Percentiles rank a stretch among this genome's conserved stretches.
phyloP scores from a whole-genome alignment of 2,113 vertebrate genomes.

The Acanthochromis polyacanthus region DNA sequence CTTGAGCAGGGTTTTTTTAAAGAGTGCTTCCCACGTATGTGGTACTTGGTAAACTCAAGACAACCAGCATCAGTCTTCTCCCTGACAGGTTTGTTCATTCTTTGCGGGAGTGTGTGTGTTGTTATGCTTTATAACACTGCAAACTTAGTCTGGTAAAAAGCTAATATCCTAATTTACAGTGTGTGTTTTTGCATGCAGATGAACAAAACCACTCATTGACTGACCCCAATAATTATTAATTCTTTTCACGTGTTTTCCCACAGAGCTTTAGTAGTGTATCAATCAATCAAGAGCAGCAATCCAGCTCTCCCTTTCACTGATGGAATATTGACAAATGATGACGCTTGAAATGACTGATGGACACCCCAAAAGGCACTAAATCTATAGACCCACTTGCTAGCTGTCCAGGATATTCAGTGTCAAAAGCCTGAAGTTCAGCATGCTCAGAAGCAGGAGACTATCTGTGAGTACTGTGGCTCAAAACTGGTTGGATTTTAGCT shows the following conservation, averaged over 20 bases:
- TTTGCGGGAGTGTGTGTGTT: neutral
- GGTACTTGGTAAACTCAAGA: too few relatives aligned
- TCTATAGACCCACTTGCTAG: slow-evolving; percentile 70
- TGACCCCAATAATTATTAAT: slow-evolving; percentile 21
- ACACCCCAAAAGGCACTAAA: slow-evolving; percentile 55
- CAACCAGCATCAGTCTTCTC: too few relatives aligned
- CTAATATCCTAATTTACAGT: neutral
- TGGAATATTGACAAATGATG: slow-evolving; percentile 73
- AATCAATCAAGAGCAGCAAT: slow-evolving; percentile 66
- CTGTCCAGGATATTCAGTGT: slow-evolving; percentile 54
- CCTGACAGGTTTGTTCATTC: too few relatives aligned
- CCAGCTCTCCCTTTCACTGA: slow-evolving; percentile 60
- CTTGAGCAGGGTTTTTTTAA: neutral
- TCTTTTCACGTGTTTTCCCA: slow-evolving; percentile 36
- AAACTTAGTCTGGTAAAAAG: too few relatives aligned
- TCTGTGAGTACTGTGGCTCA: slow-evolving; percentile 1
- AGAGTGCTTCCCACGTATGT: too few relatives aligned
- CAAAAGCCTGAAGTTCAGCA: slow-evolving; percentile 45
- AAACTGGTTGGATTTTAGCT: slow-evolving; percentile 22
- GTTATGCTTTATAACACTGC: neutral
- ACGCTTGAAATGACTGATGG: slow-evolving; percentile 72
- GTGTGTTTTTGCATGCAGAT: neutral
- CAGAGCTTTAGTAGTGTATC: slow-evolving; percentile 37
- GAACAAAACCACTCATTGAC: slow-evolving; percentile 1
- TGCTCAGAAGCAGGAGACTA: slow-evolving; percentile 34